Conservation (phyloP, 2,888 invertebrate species). For the Baccha elongata region DNA sequence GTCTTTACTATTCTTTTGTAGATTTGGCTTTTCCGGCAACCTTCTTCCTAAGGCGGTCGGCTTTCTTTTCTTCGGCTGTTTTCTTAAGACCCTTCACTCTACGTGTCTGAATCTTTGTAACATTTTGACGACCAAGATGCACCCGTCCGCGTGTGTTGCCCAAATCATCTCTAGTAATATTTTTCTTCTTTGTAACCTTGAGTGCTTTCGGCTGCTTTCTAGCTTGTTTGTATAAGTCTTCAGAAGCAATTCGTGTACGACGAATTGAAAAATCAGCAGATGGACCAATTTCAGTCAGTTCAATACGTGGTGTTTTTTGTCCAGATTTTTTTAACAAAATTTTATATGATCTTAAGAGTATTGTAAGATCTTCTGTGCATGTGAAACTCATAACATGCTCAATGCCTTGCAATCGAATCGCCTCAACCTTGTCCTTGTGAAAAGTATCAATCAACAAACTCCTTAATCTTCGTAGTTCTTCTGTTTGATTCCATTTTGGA, state of each 20-base stretch:
- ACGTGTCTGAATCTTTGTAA: constrained; percentile 90
- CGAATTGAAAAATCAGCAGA: constrained; percentile 93
- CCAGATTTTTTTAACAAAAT: constrained; percentile 95
- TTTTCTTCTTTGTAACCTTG: constrained; percentile 93
- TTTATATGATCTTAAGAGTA: constrained; percentile 91
- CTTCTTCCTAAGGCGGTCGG: constrained; percentile 84
- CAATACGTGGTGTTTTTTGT: constrained; percentile 92
- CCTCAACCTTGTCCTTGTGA: constrained; percentile 85
- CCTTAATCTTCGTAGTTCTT: constrained; percentile 92
- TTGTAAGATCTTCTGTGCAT: constrained; percentile 88
- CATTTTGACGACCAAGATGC: constrained; percentile 95
- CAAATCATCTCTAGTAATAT: constrained; percentile 92
- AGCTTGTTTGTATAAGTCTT: constrained; percentile 92
- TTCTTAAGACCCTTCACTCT: constrained; percentile 95
- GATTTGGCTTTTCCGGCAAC: constrained; percentile 77
- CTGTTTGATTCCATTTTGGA: constrained; percentile 92
- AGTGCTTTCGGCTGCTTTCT: constrained; percentile 91
- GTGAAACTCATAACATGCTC: constrained; percentile 97
- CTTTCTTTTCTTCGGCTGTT: constrained; percentile 87
- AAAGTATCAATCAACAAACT: constrained; percentile 96
- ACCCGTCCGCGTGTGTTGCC: constrained; percentile 95
- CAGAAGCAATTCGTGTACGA: constrained; percentile 93
- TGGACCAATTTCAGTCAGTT: constrained; percentile 90
- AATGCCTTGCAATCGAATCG: constrained; percentile 94
- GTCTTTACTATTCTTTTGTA: constrained; percentile 71